phyloP scores from a whole-genome alignment of 2,888 invertebrate species.

The Thera obeliscata region DNA sequence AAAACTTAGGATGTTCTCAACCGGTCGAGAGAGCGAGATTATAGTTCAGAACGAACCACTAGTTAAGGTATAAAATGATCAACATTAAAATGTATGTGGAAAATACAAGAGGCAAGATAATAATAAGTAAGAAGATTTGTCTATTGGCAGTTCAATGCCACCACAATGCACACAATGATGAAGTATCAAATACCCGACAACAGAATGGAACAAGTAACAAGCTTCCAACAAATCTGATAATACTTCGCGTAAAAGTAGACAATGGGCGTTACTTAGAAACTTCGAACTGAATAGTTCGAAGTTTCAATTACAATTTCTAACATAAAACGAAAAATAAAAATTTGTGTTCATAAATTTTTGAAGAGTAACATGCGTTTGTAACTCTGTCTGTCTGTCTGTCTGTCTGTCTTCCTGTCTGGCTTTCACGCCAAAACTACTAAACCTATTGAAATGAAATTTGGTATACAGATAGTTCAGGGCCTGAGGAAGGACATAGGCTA shows the following conservation, averaged over 20 bases:
- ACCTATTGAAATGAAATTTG: too few relatives aligned
- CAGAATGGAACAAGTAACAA: slow-evolving; percentile 28
- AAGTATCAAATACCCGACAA: slow-evolving; percentile 25
- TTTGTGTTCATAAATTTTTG: not conserved
- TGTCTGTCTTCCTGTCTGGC: too few relatives aligned
- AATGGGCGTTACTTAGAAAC: not conserved
- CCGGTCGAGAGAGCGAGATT: too few relatives aligned
- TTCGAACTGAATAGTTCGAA: not conserved
- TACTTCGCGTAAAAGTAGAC: not conserved
- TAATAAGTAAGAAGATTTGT: slow-evolving; percentile 3
- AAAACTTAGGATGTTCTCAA: too few relatives aligned
- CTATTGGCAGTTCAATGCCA: slow-evolving; percentile 25
- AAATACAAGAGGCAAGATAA: not conserved
- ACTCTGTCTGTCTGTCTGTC: too few relatives aligned
- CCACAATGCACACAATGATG: slow-evolving; percentile 25
- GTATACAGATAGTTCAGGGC: too few relatives aligned
- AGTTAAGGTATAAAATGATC: not conserved
- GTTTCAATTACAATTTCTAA: not conserved
- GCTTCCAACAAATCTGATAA: not conserved
- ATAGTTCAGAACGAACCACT: not conserved
- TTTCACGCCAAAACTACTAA: too few relatives aligned
- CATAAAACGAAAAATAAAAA: not conserved
- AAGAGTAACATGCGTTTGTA: not conserved
- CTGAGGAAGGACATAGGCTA: too few relatives aligned
- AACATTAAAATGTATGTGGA: not conserved